Base-by-base conservation (phyloP, 2,113 vertebrate species). In the Eptesicus fuscus region DNA sequence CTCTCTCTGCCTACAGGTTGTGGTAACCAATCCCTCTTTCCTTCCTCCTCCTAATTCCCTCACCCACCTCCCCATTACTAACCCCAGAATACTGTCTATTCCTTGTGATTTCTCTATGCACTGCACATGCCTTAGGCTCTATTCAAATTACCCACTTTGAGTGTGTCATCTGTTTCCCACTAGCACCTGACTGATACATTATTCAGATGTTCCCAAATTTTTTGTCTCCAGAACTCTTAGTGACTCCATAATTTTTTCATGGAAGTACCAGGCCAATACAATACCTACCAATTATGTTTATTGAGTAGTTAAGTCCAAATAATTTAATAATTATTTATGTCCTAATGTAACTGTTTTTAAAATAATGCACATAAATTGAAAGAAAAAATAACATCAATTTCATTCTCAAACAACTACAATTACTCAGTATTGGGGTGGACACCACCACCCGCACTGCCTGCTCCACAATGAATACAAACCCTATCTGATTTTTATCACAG, bases 391-490 rank as follows among this genome's bases (percentile, higher is more conserved):
- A 63, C 40, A 30, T 61, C 9, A 18, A 77, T 92, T 56, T 83
- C 32, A 88, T 80, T 86, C 30, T 88, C n/a, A 87, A 83, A 84
- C 77, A 95, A 70, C 69, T 82, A 11, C 30, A 30, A 44, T 94
- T 91, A 63, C 28, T 67, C 53, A 77, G 35, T 22, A 78, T 47
- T 17, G 3, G 20, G 44, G 42, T 28, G 56, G 35, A 40, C 14
- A 20, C 35, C 20, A 71, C 18, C 16, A 44, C 7, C 12, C 3
- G n/a, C 63, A 17, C 10, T 12, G 13, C 5, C 37, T 16, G 16
- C 20, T 70, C 44, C 11, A 53, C 10, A 20, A 16, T 37, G 53
- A 23, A 51, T 59, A 28, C 4, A 70, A 2, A 37, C 22, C 7
- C 18, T 40, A 18, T 10, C 59, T 65, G 37, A 59, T 51, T 85